Base-by-base conservation (phyloP, 2,797 vertebrate genomes). In the Basileuterus tristriatus region DNA sequence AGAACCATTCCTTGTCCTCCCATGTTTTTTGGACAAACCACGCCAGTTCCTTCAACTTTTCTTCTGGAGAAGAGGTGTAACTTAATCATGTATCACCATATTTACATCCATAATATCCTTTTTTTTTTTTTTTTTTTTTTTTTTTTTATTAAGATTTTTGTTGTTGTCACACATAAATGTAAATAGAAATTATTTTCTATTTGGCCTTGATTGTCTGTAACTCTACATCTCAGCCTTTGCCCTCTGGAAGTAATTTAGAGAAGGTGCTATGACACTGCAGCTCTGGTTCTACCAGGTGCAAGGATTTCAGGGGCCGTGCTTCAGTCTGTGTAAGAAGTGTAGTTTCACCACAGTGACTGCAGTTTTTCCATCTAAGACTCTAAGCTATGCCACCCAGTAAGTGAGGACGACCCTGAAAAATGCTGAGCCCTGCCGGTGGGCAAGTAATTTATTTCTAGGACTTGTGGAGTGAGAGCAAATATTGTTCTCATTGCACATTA, bases 381-480 rank as follows among this genome's bases (percentile, higher is more conserved):
- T 17, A 62, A 44, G 16, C 7, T 59, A 14, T 14, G 14, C 4
- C 12, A 55, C 3, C 6, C 29, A 36, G 15, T 24, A 39, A 49
- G 3, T 22, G 30, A 80, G 11, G 21, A 69, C 6, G 58, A 10
- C 10, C 7, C 34, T 47, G 36, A 60, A 81, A 83, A 80, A 8
- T 0, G 0, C 12, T 80, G 34, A 87, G 14, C 4, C 24, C 23
- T 49, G 4, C 1, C 21, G 49, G 26, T 44, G 34, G 30, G 30
- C 2, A 69, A 78, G 71, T 9, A 27, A 14, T 88, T 69, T 62
- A 50, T 60, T 55, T 90, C 17, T 74, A 53, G 37, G 32, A 52
- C 3, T 59, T 44, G 32, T 0, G 7, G 32, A 83, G 7, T 41
- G 29, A 39, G 22, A 77, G 21, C 10, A 56, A 22, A 37, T 59